phyloP scores from a whole-genome alignment of 2,113 vertebrate genomes.

The Corythornis madagascariensis region DNA sequence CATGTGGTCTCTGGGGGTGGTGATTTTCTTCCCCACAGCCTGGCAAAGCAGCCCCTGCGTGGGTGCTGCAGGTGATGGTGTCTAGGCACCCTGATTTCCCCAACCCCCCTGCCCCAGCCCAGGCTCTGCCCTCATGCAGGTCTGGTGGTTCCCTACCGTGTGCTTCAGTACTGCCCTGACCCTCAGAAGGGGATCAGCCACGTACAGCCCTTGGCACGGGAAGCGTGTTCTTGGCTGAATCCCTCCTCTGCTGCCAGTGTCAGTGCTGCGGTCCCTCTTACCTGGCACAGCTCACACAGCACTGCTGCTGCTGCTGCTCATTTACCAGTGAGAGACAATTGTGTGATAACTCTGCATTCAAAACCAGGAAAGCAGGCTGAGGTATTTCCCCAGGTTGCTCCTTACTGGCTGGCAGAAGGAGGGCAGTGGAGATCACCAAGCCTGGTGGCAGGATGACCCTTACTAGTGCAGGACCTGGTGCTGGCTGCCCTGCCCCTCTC shows the following conservation, averaged over 20 bases:
- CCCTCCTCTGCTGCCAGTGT: not conserved
- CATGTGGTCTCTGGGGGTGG: fast-evolving
- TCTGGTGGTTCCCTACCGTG: not conserved
- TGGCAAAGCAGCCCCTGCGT: not conserved
- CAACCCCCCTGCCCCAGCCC: not conserved
- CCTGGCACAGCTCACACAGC: not conserved
- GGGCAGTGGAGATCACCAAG: not conserved
- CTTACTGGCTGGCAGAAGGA: not conserved
- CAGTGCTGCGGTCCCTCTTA: not conserved
- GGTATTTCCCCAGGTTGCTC: not conserved
- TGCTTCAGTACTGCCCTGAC: not conserved
- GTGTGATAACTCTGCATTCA: not conserved
- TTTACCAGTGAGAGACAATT: not conserved
- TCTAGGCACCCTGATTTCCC: not conserved
- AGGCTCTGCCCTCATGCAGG: not conserved
- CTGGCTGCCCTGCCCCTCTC: not conserved
- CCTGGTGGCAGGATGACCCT: not conserved
- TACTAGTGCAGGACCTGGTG: not conserved
- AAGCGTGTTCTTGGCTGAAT: fast-evolving
- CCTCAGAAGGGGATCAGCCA: fast-evolving
- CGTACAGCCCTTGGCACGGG: fast-evolving
- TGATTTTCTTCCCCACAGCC: not conserved
- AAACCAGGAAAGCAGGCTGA: not conserved
- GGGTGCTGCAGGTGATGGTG: not conserved
- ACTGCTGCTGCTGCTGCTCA: not conserved